Evolutionary conservation across 2,888 invertebrate genomes (phyloP).

Genomic region (Trilocha varians): DNA sequence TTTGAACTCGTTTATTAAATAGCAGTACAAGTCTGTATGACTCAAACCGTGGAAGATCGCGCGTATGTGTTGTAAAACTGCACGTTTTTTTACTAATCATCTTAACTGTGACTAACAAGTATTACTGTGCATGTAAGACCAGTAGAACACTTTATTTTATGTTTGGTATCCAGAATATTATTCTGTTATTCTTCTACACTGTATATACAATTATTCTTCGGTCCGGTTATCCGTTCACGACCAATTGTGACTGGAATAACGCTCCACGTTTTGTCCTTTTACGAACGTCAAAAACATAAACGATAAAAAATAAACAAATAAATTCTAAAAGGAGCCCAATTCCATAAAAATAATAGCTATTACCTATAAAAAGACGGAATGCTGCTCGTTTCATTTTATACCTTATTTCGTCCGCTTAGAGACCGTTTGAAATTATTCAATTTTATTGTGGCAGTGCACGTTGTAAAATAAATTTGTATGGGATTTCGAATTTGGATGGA

Average conservation of each 20-base stretch:
- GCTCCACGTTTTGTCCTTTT: background rate
- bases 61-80: no score
- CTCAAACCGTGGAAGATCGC: no score
- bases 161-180: no score
- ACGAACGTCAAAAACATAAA: background rate
- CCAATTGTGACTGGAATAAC: background rate
- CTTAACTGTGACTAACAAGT: no score
- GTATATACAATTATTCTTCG: no score
- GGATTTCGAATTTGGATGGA: constrained; percentile 16
- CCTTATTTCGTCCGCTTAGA: background rate
- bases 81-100: no score
- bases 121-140: no score
- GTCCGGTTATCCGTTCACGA: background rate
- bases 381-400: background rate
- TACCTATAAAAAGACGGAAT: background rate
- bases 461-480: constrained; percentile 27
- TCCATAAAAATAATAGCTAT: constrained; percentile 3
- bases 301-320: background rate
- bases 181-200: no score
- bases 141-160: no score
- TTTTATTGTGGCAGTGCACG: constrained; percentile 4
- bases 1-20: no score
- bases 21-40: no score
- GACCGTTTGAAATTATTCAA: background rate
- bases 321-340: constrained; percentile 4